These are phyloP conservation scores for Protonemura montana DNA, from an alignment of 2,888 invertebrate species.

Conservation along the genomic window DNA sequence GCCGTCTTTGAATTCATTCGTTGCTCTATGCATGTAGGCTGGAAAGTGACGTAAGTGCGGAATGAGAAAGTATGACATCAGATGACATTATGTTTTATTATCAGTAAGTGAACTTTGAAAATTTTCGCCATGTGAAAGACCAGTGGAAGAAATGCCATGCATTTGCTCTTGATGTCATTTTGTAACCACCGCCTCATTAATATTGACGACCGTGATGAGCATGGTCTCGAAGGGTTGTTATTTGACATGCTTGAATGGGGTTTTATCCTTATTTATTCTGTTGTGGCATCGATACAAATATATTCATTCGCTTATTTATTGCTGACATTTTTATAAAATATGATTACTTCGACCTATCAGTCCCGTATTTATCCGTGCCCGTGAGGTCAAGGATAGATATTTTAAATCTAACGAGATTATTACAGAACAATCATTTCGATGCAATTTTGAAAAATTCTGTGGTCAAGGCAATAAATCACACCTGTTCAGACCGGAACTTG, in stretches of 20 bases:
- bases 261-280: too few species aligned
- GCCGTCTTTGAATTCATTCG: conserved; percentile 18
- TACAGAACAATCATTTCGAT: background rate
- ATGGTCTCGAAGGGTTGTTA: too few species aligned
- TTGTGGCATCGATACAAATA: too few species aligned
- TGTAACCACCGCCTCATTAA: too few species aligned
- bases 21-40: background rate
- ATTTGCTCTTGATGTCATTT: too few species aligned
- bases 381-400: background rate
- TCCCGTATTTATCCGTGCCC: background rate
- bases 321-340: too few species aligned
- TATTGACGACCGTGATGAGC: too few species aligned
- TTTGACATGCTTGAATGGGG: too few species aligned
- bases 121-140: background rate
- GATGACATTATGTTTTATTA: background rate
- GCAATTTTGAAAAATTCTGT: background rate
- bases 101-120: background rate
- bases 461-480: background rate
- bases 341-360: background rate
- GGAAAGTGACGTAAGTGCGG: conserved; percentile 19
- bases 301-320: too few species aligned
- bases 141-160: conserved; percentile 43
- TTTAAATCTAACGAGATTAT: background rate
- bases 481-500: background rate
- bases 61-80: conserved; percentile 15